Conservation (phyloP, 2,888 invertebrate genomes). For the Miltochrista miniata region DNA sequence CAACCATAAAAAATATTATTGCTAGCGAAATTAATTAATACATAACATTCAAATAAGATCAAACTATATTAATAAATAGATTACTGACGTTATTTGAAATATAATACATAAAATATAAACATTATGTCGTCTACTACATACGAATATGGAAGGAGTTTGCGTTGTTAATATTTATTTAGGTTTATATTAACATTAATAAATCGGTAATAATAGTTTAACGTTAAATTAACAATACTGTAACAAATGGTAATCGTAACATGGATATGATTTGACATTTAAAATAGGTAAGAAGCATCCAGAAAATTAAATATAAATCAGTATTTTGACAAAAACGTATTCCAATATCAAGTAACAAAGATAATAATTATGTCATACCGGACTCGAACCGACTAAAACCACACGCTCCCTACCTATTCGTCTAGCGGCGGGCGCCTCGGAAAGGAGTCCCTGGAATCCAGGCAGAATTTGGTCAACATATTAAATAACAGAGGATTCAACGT, state of each 20-base stretch:
- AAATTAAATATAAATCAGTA: constrained; percentile 3
- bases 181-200: background rate
- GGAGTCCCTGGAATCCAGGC: no score
- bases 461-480: no score
- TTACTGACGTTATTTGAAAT: constrained; percentile 11
- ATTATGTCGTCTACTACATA: background rate
- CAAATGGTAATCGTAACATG: constrained; percentile 11
- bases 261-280: constrained; percentile 14
- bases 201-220: background rate
- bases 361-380: no score
- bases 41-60: constrained; percentile 1
- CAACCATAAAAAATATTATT: constrained; percentile 2
- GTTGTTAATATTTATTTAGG: constrained; percentile 6
- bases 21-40: background rate
- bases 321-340: no score
- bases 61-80: constrained; percentile 4
- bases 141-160: constrained; percentile 14
- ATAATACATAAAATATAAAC: constrained; percentile 26
- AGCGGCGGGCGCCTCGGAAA: no score
- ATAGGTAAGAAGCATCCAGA: background rate
- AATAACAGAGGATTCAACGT: no score
- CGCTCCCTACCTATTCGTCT: no score
- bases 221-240: constrained; percentile 11
- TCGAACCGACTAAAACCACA: no score
- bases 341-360: no score